These are phyloP conservation scores for Blastobasis lacticolella DNA, from an alignment of 2,888 invertebrate genomes.

Conservation along the genomic window DNA sequence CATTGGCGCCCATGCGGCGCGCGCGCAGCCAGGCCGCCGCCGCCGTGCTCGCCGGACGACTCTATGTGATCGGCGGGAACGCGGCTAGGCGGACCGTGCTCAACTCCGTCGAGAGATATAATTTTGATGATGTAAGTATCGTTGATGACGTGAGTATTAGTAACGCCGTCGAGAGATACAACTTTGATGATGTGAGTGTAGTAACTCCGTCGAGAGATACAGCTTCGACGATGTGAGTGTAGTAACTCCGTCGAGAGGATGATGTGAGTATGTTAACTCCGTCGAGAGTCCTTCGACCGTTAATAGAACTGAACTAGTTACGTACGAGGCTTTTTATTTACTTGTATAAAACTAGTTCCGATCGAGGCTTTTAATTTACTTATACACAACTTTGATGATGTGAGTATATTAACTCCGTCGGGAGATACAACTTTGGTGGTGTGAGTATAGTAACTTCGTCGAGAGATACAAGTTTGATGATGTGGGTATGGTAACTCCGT, in stretches of 20 bases:
- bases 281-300: too few species aligned
- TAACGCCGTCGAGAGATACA: not conserved
- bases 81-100: slow-evolving; percentile 86
- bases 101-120: slow-evolving; percentile 87
- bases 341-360: too few species aligned
- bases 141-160: not conserved
- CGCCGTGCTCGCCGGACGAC: slow-evolving; percentile 85
- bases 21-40: slow-evolving; percentile 93
- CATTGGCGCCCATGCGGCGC: slow-evolving; percentile 84
- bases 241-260: not conserved
- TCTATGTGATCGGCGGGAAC: slow-evolving; percentile 93
- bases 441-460: slow-evolving; percentile 38
- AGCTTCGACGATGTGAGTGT: too few species aligned
- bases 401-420: too few species aligned
- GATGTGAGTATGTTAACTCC: too few species aligned
- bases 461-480: not conserved
- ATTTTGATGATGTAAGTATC: slow-evolving; percentile 79
- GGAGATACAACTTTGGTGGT: slow-evolving; percentile 86
- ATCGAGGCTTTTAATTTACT: too few species aligned
- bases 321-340: too few species aligned
- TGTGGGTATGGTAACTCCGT: too few species aligned
- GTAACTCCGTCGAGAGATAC: too few species aligned
- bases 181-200: too few species aligned
- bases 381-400: too few species aligned
- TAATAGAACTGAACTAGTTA: too few species aligned